These are phyloP conservation scores for Orthosia gothica DNA, from an alignment of 2,888 invertebrate genomes.

Conservation along the genomic window DNA sequence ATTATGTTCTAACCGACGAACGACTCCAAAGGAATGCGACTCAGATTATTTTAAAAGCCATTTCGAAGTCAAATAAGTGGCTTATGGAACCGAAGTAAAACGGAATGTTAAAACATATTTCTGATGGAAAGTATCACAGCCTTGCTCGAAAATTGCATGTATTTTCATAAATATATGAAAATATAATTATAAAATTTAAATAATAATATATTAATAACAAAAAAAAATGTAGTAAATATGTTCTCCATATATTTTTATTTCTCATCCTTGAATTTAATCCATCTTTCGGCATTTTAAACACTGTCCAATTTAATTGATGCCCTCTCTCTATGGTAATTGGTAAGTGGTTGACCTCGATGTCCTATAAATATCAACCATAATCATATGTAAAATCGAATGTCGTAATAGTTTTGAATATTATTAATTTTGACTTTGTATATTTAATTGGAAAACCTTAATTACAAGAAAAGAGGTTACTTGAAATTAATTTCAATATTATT, in stretches of 20 bases:
- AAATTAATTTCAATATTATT: neutral
- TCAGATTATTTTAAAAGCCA: conserved; percentile 45
- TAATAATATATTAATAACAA: neutral
- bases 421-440: conserved; percentile 20
- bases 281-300: conserved; percentile 12
- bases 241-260: no score
- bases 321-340: conserved; percentile 24
- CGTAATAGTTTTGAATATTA: conserved; percentile 19
- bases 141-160: conserved; percentile 24
- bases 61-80: conserved; percentile 45
- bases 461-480: neutral
- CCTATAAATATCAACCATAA: conserved; percentile 9
- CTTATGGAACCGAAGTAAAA: conserved; percentile 23
- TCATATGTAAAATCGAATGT: conserved; percentile 32
- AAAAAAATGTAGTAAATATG: no score
- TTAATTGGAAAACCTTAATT: conserved; percentile 11
- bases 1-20: conserved; percentile 48
- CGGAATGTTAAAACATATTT: conserved; percentile 26
- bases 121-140: conserved; percentile 16
- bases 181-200: no score
- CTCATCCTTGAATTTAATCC: conserved; percentile 3
- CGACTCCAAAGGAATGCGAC: conserved; percentile 50
- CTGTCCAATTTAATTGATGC: conserved; percentile 7
- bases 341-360: conserved; percentile 30
- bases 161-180: conserved; percentile 22